Conservation (phyloP, 2,888 invertebrate species). For the Glyphotaelius pellucidus region DNA sequence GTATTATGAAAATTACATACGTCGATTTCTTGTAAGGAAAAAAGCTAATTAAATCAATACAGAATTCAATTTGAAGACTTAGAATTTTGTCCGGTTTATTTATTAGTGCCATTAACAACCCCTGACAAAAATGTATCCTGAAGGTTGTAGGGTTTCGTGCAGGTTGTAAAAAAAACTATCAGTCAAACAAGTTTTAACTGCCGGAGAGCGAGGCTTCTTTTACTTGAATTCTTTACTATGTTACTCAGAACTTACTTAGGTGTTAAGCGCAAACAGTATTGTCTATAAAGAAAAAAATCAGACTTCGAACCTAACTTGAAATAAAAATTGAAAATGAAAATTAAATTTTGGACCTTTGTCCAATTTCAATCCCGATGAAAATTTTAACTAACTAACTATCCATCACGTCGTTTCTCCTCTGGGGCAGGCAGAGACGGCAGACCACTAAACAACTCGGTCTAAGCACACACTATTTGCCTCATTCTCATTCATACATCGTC, state of each 20-base stretch:
- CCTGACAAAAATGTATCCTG: background rate
- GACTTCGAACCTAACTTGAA: too few relatives aligned
- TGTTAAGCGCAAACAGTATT: background rate
- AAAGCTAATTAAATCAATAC: background rate
- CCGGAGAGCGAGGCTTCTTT: background rate
- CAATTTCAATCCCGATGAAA: too few relatives aligned
- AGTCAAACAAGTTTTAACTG: slow-evolving; percentile 33
- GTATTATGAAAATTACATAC: too few relatives aligned
- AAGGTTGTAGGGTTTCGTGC: slow-evolving; percentile 25
- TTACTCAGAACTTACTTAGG: background rate
- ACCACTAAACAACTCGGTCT: too few relatives aligned
- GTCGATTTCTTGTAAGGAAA: background rate
- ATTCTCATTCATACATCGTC: too few relatives aligned
- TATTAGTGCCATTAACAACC: background rate
- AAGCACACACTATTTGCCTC: too few relatives aligned
- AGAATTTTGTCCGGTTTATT: background rate
- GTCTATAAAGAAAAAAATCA: too few relatives aligned
- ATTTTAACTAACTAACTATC: too few relatives aligned
- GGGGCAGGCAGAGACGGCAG: too few relatives aligned
- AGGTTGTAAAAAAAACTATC: slow-evolving; percentile 45
- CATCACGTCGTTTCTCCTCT: too few relatives aligned
- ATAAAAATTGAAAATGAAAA: too few relatives aligned
- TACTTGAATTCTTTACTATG: background rate
- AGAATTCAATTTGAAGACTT: background rate
- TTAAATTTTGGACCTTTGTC: too few relatives aligned